phyloP scores from a whole-genome alignment of 2,113 vertebrate genomes.

The Callipepla californica region DNA sequence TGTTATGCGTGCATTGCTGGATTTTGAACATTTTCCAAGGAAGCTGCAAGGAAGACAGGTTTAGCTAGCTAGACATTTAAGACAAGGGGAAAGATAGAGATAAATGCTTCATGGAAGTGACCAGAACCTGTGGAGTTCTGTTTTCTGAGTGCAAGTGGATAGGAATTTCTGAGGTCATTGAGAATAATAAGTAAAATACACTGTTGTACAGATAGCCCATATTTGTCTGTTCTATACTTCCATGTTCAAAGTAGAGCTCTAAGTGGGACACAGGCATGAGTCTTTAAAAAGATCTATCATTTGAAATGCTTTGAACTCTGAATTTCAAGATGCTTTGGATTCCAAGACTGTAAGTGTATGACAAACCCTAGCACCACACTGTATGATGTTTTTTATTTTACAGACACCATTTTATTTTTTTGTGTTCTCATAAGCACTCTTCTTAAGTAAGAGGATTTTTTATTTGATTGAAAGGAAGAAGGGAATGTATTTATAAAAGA shows the following conservation, averaged over 20 bases:
- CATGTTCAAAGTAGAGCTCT: not conserved
- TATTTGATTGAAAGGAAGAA: not conserved
- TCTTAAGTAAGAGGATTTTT: conserved; percentile 27
- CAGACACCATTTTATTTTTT: not conserved
- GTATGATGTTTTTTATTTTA: not conserved
- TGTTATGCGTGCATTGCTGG: rapidly evolving
- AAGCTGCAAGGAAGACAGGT: not conserved
- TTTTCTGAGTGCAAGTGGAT: not conserved
- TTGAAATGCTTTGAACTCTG: conserved; percentile 38
- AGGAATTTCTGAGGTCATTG: not conserved
- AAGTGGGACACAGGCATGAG: not conserved
- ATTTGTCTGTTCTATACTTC: not conserved
- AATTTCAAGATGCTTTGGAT: not conserved
- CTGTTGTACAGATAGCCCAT: not conserved
- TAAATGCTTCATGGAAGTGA: not conserved
- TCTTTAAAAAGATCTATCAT: not conserved
- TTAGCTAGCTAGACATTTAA: not conserved
- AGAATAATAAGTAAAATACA: not conserved
- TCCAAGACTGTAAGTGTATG: not conserved
- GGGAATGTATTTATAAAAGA: not conserved
- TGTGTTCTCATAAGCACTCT: not conserved
- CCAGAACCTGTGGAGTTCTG: not conserved
- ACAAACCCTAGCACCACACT: not conserved
- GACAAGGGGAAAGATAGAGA: not conserved
- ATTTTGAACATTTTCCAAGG: not conserved